Evolutionary conservation across 2,888 invertebrate genomes (phyloP).

Genomic region (Drosophila meridiana): DNA sequence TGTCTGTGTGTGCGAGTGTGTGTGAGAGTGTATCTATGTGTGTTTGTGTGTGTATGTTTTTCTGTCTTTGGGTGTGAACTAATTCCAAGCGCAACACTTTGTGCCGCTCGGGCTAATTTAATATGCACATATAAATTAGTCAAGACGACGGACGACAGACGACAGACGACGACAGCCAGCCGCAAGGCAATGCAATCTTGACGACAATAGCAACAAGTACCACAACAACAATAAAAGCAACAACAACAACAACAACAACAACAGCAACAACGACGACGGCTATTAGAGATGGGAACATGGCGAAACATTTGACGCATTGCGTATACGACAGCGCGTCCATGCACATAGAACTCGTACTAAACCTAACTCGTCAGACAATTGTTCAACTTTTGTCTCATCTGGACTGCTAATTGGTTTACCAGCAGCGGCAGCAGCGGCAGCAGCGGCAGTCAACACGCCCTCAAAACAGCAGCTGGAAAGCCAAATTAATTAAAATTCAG

Average conservation of each 20-base stretch:
- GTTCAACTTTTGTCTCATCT: slow-evolving; percentile 26
- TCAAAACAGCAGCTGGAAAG: neutral
- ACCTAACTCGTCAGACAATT: slow-evolving; percentile 30
- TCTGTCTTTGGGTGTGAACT: slow-evolving; percentile 49
- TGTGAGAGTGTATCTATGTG: neutral
- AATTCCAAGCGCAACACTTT: slow-evolving; percentile 58
- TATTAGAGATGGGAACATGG: slow-evolving; percentile 19
- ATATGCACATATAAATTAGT: slow-evolving; percentile 82
- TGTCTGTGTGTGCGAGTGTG: neutral
- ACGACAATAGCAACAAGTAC: slow-evolving; percentile 31
- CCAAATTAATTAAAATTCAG: slow-evolving; percentile 8
- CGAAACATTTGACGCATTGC: slow-evolving; percentile 45
- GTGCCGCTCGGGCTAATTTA: slow-evolving; percentile 66
- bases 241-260: slow-evolving; percentile 13
- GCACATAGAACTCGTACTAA: slow-evolving; percentile 9
- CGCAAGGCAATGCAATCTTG: slow-evolving; percentile 39
- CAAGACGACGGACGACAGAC: slow-evolving; percentile 40
- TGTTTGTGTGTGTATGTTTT: slow-evolving; percentile 10
- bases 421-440: slow-evolving; percentile 13
- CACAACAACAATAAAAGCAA: slow-evolving; percentile 15
- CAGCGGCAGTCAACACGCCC: slow-evolving; percentile 14
- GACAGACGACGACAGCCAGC: slow-evolving; percentile 24
- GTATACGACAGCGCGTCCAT: slow-evolving; percentile 43
- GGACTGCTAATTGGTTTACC: slow-evolving; percentile 40
- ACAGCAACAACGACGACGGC: slow-evolving; percentile 15